A percentile compares a stretch with the other conserved stretches of the same genome.
These are phyloP conservation scores for Archegozetes longisetosus DNA, from an alignment of 1,140 invertebrate genomes.

Conservation along the genomic window DNA sequence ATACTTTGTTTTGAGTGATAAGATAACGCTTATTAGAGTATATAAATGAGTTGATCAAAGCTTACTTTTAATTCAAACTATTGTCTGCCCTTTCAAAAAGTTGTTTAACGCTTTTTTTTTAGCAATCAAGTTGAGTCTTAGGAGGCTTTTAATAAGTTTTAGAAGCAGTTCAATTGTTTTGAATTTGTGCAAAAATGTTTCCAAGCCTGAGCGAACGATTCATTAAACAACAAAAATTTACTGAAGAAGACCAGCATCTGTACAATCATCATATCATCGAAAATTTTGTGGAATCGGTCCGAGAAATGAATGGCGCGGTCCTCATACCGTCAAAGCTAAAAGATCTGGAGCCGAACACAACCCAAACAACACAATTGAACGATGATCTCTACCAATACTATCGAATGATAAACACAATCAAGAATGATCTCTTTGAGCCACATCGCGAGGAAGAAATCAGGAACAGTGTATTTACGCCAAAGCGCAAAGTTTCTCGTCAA, in stretches of 20 bases:
- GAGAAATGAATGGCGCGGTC: constrained; percentile 13
- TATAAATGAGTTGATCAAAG: too few relatives aligned
- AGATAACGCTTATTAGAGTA: too few relatives aligned
- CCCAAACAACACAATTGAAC: background rate
- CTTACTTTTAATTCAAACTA: too few relatives aligned
- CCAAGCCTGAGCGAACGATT: too few relatives aligned
- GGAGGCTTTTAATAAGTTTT: too few relatives aligned
- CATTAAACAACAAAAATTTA: background rate
- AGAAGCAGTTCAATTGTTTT: too few relatives aligned
- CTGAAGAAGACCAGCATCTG: constrained; percentile 3
- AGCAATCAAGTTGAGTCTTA: too few relatives aligned
- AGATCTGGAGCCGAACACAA: constrained; percentile 8
- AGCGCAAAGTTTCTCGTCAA: constrained; percentile 4
- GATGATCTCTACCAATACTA: constrained; percentile 15
- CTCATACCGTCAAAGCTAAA: constrained; percentile 14
- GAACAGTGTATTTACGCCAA: background rate
- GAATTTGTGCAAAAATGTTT: too few relatives aligned
- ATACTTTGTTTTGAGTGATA: too few relatives aligned
- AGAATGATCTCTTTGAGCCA: constrained; percentile 14
- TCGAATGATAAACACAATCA: constrained; percentile 12
- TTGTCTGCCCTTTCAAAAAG: too few relatives aligned
- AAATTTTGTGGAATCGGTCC: constrained; percentile 11
- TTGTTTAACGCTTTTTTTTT: too few relatives aligned
- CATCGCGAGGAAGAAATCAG: background rate
- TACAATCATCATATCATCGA: constrained; percentile 13